Evolutionary conservation across 2,113 vertebrate species (phyloP).

Genomic region (Craseonycteris thonglongyai): DNA sequence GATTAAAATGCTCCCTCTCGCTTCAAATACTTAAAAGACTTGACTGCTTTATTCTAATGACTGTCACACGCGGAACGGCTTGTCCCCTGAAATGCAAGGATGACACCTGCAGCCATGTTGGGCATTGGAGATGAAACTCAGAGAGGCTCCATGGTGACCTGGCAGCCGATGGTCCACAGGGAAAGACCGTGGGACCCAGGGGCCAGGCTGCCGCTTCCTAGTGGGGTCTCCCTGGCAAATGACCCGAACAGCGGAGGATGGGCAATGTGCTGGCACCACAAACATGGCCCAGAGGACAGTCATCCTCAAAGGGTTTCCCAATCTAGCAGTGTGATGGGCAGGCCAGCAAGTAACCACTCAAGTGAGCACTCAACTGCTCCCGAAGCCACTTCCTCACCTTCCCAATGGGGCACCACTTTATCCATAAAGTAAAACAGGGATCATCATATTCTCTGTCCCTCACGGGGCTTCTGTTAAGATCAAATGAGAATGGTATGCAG

Average conservation of each 20-base stretch:
- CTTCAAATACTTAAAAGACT: not conserved
- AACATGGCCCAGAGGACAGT: not conserved
- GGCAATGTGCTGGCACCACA: too few species aligned
- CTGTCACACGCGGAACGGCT: not conserved
- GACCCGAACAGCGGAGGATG: rapidly evolving
- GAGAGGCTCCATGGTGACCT: not conserved
- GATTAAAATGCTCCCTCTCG: not conserved
- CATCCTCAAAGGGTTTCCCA: not conserved
- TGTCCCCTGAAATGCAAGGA: not conserved
- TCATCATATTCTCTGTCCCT: not conserved
- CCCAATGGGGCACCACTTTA: rapidly evolving
- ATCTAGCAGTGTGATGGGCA: too few species aligned
- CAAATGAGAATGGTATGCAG: rapidly evolving
- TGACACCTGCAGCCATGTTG: rapidly evolving
- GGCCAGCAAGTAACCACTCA: too few species aligned
- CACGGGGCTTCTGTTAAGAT: not conserved
- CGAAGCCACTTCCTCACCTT: not conserved
- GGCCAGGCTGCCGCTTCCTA: rapidly evolving
- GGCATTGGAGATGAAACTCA: not conserved
- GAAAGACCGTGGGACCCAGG: rapidly evolving
- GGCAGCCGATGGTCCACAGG: too few species aligned
- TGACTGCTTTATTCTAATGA: not conserved
- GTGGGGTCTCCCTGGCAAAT: not conserved
- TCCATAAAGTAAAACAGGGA: not conserved
- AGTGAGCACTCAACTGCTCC: not conserved